Base-by-base conservation (phyloP, 2,888 invertebrate genomes). In the Athalia circularis region DNA sequence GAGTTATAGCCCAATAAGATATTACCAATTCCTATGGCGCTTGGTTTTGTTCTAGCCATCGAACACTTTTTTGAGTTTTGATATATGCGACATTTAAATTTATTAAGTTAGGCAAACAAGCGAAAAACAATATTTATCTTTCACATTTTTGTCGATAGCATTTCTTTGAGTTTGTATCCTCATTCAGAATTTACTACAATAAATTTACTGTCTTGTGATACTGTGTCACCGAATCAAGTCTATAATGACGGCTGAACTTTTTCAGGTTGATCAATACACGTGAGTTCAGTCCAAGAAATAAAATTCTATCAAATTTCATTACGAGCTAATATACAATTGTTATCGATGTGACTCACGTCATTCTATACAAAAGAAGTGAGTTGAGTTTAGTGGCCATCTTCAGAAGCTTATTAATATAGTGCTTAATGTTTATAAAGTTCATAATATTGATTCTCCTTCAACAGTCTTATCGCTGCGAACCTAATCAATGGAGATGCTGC, bases 31-130 rank as follows among this genome's bases (percentile, higher is more conserved):
- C 52, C 75, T 62, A 75, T 47, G 64, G 64, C 4, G 75, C 75
- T 62, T 75, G 75, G 11, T 75, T 62, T 62, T 75, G 61, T 52
- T 62, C 75, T 47, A 75, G 75, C 62, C 75, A 75, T 50, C 11
- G 9, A 9, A 75, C 64, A 62, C 75, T 75, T 4, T 50, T 75
- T 43, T 43, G 75, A 75, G 64, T 75, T n/a, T n/a, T n/a, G n/a
- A n/a, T n/a, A n/a, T n/a, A n/a, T n/a, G n/a, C n/a, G n/a, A n/a
- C n/a, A n/a, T n/a, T n/a, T 62, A 2, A 29, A 29, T 29, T 29
- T 29, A 29, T 29, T 1, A 29, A 2, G 29, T 29, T 29, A 2
- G 29, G 29, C 29, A 29, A 29, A 29, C 29, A 2, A 29, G 29
- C 29, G 29, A 29, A 29, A 29, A 29, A 29, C 29, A 2, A 29